Percentiles rank a stretch among this genome's conserved stretches.
Conservation (phyloP, 2,888 invertebrate genomes). For the Cartodere bifasciata region DNA sequence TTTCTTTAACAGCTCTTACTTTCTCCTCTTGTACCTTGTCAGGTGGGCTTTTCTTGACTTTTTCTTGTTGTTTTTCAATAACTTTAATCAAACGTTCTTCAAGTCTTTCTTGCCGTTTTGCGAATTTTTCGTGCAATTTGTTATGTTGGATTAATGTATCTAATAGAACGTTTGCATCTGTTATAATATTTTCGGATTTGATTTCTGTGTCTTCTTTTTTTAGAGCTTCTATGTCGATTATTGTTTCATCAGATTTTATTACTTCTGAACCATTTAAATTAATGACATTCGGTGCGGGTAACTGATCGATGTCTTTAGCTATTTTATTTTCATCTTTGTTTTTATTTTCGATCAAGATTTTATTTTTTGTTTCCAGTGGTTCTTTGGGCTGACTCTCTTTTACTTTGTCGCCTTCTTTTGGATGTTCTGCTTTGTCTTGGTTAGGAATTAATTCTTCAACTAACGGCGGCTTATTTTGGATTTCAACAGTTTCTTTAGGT, state of each 20-base stretch:
- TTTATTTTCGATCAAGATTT: constrained; percentile 1
- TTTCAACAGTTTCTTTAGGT: constrained; percentile 16
- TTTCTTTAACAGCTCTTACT: constrained; percentile 29
- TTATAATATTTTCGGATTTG: constrained; percentile 28
- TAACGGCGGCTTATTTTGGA: background rate
- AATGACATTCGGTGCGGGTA: too few species aligned
- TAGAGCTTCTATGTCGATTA: constrained; percentile 35
- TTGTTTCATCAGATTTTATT: constrained; percentile 35
- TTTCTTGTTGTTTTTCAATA: constrained; percentile 20
- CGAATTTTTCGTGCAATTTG: constrained; percentile 51
- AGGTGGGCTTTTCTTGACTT: constrained; percentile 17
- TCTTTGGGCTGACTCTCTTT: too few species aligned
- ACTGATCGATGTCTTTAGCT: constrained; percentile 6
- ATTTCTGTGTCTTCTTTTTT: constrained; percentile 35
- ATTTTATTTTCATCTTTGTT: constrained; percentile 4
- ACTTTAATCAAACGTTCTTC: constrained; percentile 15
- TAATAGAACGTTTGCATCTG: constrained; percentile 36
- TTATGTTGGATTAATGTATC: constrained; percentile 56
- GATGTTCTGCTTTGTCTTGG: constrained; percentile 1
- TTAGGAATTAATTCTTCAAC: constrained; percentile 1
- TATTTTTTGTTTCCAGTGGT: constrained; percentile 11
- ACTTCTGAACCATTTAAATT: constrained; percentile 19
- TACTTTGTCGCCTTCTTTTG: background rate
- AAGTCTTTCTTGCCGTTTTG: constrained; percentile 47
- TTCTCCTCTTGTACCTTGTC: constrained; percentile 24